phyloP scores from a whole-genome alignment of 2,113 vertebrate species.

The Sorex fumeus region DNA sequence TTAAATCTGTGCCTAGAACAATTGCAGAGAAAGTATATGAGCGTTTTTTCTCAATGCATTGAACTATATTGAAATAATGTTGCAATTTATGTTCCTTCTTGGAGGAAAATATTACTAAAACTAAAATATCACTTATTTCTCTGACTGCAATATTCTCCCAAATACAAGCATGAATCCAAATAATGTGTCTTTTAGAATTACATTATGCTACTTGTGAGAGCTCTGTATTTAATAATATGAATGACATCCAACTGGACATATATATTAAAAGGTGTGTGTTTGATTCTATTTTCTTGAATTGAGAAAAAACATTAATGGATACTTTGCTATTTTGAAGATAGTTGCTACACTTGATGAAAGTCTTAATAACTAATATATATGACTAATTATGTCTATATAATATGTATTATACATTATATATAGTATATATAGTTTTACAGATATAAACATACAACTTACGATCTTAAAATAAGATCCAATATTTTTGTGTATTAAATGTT shows the following conservation, averaged over 20 bases:
- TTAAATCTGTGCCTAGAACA: neutral
- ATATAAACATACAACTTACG: neutral
- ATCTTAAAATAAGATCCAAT: neutral
- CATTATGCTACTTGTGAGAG: slow-evolving; percentile 12
- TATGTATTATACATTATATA: no score
- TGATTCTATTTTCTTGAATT: neutral
- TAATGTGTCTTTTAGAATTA: neutral
- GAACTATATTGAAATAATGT: neutral
- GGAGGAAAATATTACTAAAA: neutral
- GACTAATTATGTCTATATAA: no score
- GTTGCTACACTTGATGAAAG: neutral
- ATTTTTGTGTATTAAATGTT: neutral
- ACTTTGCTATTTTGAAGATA: neutral
- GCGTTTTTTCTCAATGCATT: neutral
- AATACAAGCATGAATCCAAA: slow-evolving; percentile 7
- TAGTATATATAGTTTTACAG: neutral
- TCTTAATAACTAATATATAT: no score
- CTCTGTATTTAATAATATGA: neutral
- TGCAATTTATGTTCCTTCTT: neutral
- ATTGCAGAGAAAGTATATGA: neutral
- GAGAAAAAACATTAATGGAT: slow-evolving; percentile 1
- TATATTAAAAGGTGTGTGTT: neutral
- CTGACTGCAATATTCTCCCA: neutral
- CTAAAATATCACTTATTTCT: slow-evolving; percentile 13
- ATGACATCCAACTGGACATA: neutral